Evolutionary conservation across 2,113 vertebrate species (phyloP).

Genomic region (Mohoua ochrocephala): DNA sequence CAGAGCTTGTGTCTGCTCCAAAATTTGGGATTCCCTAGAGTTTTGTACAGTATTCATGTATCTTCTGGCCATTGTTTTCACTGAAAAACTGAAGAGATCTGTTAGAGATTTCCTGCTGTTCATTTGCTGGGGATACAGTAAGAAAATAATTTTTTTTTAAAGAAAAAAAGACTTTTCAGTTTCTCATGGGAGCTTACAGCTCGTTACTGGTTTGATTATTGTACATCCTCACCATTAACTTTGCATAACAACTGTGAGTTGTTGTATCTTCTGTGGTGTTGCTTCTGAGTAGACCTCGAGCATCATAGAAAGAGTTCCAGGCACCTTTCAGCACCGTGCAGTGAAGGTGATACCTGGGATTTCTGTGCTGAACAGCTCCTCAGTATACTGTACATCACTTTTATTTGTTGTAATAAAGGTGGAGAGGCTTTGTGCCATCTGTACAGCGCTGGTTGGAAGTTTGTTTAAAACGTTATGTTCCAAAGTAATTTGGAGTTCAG

Average conservation of each 20-base stretch:
- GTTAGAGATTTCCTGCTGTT: neutral
- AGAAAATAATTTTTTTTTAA: neutral
- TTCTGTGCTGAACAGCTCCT: neutral
- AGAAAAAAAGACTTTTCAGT: neutral
- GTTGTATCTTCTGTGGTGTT: neutral
- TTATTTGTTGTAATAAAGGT: neutral
- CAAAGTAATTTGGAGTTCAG: neutral
- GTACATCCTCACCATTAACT: neutral
- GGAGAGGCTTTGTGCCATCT: neutral
- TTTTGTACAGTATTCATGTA: neutral
- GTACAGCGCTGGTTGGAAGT: neutral
- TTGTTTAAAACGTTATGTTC: neutral
- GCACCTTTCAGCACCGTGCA: neutral
- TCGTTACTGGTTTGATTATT: neutral
- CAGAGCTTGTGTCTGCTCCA: neutral
- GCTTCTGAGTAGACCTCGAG: neutral
- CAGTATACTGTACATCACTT: neutral
- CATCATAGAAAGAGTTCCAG: neutral
- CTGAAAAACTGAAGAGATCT: neutral
- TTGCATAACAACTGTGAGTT: neutral
- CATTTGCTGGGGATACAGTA: neutral
- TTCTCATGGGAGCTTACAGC: neutral
- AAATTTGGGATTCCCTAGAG: neutral
- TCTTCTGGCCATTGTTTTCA: neutral
- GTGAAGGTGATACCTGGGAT: neutral